Conservation (phyloP, 2,113 vertebrate species). For the Hymenochirus boettgeri region DNA sequence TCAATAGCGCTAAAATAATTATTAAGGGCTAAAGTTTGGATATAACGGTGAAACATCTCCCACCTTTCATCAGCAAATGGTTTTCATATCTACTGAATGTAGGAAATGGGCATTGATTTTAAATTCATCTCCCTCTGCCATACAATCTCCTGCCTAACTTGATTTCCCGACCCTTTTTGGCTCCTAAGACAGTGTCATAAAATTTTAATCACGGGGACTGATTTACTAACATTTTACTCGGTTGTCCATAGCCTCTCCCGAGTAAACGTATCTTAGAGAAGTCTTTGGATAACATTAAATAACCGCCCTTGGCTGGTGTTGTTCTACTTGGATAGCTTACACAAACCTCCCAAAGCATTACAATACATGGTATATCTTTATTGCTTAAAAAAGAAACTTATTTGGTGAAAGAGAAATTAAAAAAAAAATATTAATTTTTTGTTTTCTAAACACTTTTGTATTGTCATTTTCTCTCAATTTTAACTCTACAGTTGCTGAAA, state of each 20-base stretch:
- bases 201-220: constrained; percentile 70
- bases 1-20: constrained; percentile 64
- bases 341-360: too few species aligned
- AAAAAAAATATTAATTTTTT: too few species aligned
- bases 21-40: constrained; percentile 62
- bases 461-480: too few species aligned
- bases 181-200: constrained; percentile 75
- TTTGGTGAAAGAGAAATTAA: too few species aligned
- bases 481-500: too few species aligned
- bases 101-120: constrained; percentile 74
- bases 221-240: constrained; percentile 72
- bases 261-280: constrained; percentile 54
- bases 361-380: too few species aligned
- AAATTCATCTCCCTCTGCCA: constrained; percentile 67
- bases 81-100: constrained; percentile 61
- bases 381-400: too few species aligned
- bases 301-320: neutral
- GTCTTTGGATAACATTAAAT: constrained; percentile 40
- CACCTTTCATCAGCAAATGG: constrained; percentile 58
- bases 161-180: constrained; percentile 78
- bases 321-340: too few species aligned
- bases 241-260: constrained; percentile 60
- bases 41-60: constrained; percentile 47
- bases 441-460: too few species aligned
- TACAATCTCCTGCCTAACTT: constrained; percentile 57